Evolutionary conservation across 2,113 vertebrate species (phyloP).

Genomic region (Ptychochromis oligacanthus): DNA sequence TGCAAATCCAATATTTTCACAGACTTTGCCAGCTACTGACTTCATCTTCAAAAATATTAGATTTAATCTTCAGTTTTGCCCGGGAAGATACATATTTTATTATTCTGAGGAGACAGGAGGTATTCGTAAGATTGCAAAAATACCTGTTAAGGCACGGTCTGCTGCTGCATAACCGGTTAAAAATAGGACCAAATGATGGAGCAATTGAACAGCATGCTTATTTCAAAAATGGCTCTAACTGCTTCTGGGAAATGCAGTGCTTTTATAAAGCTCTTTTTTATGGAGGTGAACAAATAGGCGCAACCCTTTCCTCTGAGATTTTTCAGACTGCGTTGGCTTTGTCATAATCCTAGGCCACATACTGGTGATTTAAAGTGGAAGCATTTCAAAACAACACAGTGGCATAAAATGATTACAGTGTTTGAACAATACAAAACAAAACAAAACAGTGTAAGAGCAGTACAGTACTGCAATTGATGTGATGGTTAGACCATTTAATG

Average conservation of each 20-base stretch:
- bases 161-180: slow-evolving; percentile 1
- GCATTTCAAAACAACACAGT: background rate
- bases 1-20: slow-evolving; percentile 11
- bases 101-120: background rate
- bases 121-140: slow-evolving; percentile 3
- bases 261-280: background rate
- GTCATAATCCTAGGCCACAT: background rate
- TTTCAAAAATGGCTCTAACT: slow-evolving; percentile 1
- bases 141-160: background rate
- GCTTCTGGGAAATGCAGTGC: background rate
- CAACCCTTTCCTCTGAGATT: background rate
- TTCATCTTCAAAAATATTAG: slow-evolving; percentile 9
- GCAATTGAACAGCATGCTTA: slow-evolving; percentile 1
- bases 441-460: background rate
- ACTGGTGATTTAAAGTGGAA: background rate
- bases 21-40: background rate
- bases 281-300: background rate
- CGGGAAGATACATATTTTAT: background rate
- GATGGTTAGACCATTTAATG: background rate
- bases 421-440: no score
- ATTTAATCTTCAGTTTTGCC: background rate
- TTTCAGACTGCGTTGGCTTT: background rate
- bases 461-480: background rate
- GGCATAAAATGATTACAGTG: background rate
- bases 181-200: slow-evolving; percentile 1